A percentile compares a stretch with the other conserved stretches of the same genome.
These are phyloP conservation scores for Peromyscus polionotus DNA, from an alignment of 2,113 vertebrate species.

Conservation along the genomic window DNA sequence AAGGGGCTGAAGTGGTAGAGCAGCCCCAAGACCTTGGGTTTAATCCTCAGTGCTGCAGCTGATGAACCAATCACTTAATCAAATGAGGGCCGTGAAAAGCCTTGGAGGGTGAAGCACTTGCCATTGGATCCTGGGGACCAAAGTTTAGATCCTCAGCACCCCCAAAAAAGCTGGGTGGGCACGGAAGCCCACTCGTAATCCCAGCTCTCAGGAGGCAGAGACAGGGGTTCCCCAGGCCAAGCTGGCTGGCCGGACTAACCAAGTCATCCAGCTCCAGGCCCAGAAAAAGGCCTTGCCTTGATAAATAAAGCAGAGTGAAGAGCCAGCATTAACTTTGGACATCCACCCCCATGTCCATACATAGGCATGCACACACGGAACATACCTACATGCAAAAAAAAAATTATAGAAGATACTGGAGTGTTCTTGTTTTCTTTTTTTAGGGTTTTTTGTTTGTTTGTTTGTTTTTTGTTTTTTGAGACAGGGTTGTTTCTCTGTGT, in stretches of 20 bases:
- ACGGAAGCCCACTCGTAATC: neutral
- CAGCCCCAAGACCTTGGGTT: neutral
- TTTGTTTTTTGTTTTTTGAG: too few species aligned
- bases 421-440: neutral
- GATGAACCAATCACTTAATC: neutral
- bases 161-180: neutral
- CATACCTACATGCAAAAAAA: neutral
- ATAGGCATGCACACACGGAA: neutral
- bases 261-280: too few species aligned
- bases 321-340: neutral
- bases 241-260: neutral
- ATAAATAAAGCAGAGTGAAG: neutral
- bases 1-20: neutral
- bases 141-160: neutral
- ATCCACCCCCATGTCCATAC: too few species aligned
- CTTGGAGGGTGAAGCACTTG: neutral
- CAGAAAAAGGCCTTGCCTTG: neutral
- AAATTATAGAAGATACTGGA: neutral
- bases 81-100: neutral
- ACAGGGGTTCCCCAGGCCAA: neutral
- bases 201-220: neutral
- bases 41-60: neutral
- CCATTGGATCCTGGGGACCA: neutral
- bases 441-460: too few species aligned
- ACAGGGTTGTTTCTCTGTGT: too few species aligned